Base-by-base conservation (phyloP, 2,797 vertebrate genomes). In the Darevskia nairensis region DNA sequence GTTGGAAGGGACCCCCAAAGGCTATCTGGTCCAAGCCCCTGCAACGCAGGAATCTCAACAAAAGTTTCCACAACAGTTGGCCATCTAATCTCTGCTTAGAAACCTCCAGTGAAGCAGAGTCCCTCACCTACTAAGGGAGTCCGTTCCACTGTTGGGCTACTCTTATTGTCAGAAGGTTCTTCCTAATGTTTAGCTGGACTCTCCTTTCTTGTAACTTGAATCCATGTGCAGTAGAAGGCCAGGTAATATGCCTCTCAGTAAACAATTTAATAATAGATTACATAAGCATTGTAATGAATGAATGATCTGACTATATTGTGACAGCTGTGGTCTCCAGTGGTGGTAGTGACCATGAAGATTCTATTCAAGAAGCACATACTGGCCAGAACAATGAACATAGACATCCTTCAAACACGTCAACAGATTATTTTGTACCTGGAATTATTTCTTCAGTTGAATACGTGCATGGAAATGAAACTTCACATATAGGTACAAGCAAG, bases 261-360 rank as follows among this genome's bases (percentile, higher is more conserved):
- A 72, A 72, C 21, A 39, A 72, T 79, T 32, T 79, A 39, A 21
- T n/a, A 39, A 71, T 50, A 88, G 44, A 78, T 39, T 35, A 4
- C 32, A 71, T 19, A 50, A 41, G 39, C 68, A 35, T 44, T 46
- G 13, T 15, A 78, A 61, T 80, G n/a, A 71, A 69, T 13, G 15
- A 72, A 32, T 80, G 32, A 81, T 76, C 9, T 39, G 64, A 82
- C 71, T 17, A 74, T 86, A 89, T 66, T 85, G 41, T 81, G 80
- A 86, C 79, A 86, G 84, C 39, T 86, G 39, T 86, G 55, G 27
- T 50, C 35, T 75, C 59, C 71, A 86, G 8, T 75, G 59, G 59
- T 75, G 78, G 61, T 8, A 61, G 17, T 29, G 61, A 64, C 64
- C 80, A 85, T 75, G 69, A 86, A 80, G 69, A 82, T 72, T 85